Conservation (phyloP, 2,888 invertebrate genomes). For the Dione juno region DNA sequence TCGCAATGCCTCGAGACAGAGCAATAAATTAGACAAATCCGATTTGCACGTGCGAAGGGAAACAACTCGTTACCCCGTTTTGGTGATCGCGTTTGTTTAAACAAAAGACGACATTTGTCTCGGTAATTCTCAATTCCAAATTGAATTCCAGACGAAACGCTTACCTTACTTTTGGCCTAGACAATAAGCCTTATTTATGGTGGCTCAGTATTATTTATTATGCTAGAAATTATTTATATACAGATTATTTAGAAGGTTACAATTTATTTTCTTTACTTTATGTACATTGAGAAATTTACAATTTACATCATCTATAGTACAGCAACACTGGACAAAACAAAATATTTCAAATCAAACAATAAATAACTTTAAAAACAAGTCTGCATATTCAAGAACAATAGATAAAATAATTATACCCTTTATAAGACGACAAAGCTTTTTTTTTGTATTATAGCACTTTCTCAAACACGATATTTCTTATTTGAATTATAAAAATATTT, state of each 20-base stretch:
- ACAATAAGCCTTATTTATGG: conserved; percentile 24
- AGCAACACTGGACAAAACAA: no score
- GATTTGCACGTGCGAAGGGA: conserved; percentile 76
- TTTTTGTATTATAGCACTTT: no score
- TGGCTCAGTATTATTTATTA: conserved; percentile 9
- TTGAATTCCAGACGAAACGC: conserved; percentile 47
- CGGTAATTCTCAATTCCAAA: conserved; percentile 51
- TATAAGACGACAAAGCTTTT: no score
- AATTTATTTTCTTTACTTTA: no score
- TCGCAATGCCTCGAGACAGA: conserved; percentile 65
- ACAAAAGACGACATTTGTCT: conserved; percentile 60
- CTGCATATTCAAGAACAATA: no score
- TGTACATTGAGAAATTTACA: no score
- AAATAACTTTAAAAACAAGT: no score
- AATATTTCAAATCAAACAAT: no score
- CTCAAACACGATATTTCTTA: no score
- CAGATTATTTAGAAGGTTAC: neutral
- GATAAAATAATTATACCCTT: no score
- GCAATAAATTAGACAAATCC: conserved; percentile 82
- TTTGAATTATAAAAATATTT: no score
- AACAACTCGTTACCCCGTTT: conserved; percentile 62
- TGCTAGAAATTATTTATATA: neutral
- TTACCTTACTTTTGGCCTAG: conserved; percentile 15
- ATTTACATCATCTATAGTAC: neutral
- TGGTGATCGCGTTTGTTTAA: conserved; percentile 66